Conservation (phyloP, 2,797 vertebrate species). For the Enteromius trimaculatus region DNA sequence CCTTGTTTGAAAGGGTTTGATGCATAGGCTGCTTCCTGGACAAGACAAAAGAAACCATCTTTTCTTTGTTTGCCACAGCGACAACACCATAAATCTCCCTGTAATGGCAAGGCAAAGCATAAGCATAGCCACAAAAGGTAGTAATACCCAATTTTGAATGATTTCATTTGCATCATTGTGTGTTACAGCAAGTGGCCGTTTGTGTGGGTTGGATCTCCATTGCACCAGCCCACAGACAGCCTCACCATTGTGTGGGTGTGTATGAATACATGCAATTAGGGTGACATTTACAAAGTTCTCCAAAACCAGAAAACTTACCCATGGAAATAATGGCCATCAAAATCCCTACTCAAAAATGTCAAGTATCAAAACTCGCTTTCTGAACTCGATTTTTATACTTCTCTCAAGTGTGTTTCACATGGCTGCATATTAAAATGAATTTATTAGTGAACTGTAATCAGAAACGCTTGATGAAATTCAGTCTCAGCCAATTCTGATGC, state of each 20-base stretch:
- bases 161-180: constrained; percentile 27
- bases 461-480: background rate
- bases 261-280: constrained; percentile 40
- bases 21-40: constrained; percentile 22
- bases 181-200: constrained; percentile 28
- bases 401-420: background rate
- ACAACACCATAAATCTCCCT: constrained; percentile 36
- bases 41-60: constrained; percentile 22
- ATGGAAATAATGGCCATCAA: constrained; percentile 3
- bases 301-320: constrained; percentile 29
- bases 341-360: constrained; percentile 27
- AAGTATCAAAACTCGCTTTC: background rate
- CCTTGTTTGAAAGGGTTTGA: constrained; percentile 18
- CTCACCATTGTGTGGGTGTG: constrained; percentile 32
- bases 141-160: constrained; percentile 18
- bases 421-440: background rate
- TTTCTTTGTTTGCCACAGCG: constrained; percentile 16
- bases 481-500: constrained; percentile 10
- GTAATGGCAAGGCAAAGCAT: background rate
- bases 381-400: background rate
- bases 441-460: background rate
- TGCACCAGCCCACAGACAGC: constrained; percentile 40
- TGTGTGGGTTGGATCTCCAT: constrained; percentile 35
- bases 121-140: constrained; percentile 7
- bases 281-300: constrained; percentile 28